A percentile compares a stretch with the other conserved stretches of the same genome.
These are phyloP conservation scores for Druceiella hillmani DNA, from an alignment of 2,888 invertebrate genomes.

Conservation along the genomic window DNA sequence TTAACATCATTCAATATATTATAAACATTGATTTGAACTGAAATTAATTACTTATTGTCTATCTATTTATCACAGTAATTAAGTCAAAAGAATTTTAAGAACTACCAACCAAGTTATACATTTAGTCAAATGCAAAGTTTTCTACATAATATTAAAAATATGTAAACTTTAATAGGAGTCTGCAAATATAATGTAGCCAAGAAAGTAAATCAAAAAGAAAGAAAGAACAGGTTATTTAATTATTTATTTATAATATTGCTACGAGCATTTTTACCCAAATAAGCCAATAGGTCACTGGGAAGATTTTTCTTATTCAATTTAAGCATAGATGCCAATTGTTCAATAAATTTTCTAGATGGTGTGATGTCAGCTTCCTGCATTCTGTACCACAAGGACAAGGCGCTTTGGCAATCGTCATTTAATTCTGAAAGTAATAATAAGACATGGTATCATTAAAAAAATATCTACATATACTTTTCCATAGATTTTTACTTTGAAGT, in stretches of 20 bases:
- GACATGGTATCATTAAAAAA: constrained; percentile 3
- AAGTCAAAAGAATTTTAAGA: too few relatives aligned
- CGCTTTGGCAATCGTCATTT: constrained; percentile 40
- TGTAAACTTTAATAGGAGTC: too few relatives aligned
- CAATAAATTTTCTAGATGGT: constrained; percentile 40
- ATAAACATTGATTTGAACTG: too few relatives aligned
- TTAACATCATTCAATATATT: too few relatives aligned
- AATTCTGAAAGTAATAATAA: constrained; percentile 42
- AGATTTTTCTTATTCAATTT: constrained; percentile 35
- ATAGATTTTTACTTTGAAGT: too few relatives aligned
- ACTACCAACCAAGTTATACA: too few relatives aligned
- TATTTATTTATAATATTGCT: constrained; percentile 10
- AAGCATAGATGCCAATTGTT: constrained; percentile 33
- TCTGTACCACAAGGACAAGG: constrained; percentile 39
- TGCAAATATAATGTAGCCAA: too few relatives aligned
- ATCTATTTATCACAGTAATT: not conserved
- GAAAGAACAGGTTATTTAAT: too few relatives aligned
- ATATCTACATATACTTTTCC: constrained; percentile 5
- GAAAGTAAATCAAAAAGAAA: too few relatives aligned
- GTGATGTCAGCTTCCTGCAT: constrained; percentile 42
- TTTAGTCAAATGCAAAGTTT: too few relatives aligned
- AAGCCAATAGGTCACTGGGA: constrained; percentile 31
- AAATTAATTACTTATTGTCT: not conserved
- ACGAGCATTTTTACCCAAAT: constrained; percentile 30
- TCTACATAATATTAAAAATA: too few relatives aligned